Percentiles rank a stretch among this genome's conserved stretches.
Evolutionary conservation across 2,888 invertebrate genomes (phyloP).

Genomic region (Heteromyza rotundicornis): DNA sequence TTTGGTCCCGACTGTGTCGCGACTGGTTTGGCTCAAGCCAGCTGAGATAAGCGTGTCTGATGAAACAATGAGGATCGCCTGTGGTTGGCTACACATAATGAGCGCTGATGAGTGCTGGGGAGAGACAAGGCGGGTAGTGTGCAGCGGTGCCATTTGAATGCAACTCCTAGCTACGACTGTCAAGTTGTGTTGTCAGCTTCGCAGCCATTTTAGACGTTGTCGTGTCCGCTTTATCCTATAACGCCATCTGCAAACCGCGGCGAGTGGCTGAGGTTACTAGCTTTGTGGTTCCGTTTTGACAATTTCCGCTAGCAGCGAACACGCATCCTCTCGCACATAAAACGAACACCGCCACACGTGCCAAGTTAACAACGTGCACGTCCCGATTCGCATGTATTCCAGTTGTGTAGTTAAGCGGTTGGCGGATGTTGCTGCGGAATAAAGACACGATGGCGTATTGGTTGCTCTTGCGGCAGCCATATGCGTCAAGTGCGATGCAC

Average conservation of each 20-base stretch:
- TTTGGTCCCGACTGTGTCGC: neutral
- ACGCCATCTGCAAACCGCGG: neutral
- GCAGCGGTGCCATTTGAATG: too few relatives aligned
- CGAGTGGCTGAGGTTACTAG: too few relatives aligned
- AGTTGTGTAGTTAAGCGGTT: neutral
- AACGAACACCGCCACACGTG: neutral
- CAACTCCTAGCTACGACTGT: too few relatives aligned
- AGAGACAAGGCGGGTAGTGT: neutral
- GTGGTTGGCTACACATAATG: too few relatives aligned
- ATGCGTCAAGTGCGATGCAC: too few relatives aligned
- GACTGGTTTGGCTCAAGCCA: neutral
- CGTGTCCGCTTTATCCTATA: neutral
- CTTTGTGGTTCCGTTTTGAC: neutral
- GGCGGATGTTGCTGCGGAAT: neutral
- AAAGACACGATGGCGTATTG: too few relatives aligned
- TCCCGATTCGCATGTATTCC: neutral
- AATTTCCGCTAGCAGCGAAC: conserved; percentile 7
- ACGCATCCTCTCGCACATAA: neutral
- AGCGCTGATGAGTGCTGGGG: too few relatives aligned
- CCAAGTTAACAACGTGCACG: neutral
- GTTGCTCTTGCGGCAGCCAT: too few relatives aligned
- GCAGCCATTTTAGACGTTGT: neutral
- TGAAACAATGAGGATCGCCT: too few relatives aligned
- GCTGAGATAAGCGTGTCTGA: too few relatives aligned
- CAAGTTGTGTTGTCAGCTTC: neutral